Evolutionary conservation across 2,888 invertebrate species (phyloP).

Genomic region (Callosobruchus maculatus): DNA sequence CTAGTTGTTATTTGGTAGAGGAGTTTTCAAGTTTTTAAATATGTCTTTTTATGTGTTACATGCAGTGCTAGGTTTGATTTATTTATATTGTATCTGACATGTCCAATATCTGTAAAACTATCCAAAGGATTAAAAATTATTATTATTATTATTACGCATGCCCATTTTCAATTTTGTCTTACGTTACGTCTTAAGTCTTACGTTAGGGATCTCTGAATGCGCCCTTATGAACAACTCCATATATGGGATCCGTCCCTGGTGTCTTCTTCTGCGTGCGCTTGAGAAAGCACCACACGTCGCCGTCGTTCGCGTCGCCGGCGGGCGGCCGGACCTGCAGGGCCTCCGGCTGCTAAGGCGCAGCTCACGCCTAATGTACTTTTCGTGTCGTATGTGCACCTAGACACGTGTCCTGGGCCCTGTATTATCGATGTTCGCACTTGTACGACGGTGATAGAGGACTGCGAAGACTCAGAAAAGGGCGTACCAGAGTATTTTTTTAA

Average conservation of each 20-base stretch:
- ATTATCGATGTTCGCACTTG: background rate
- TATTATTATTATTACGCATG: no score
- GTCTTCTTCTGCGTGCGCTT: background rate
- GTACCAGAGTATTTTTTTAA: background rate
- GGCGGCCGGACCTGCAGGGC: background rate
- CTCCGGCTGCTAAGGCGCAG: background rate
- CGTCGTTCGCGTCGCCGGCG: background rate
- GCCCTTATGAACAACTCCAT: no score
- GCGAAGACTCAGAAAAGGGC: background rate
- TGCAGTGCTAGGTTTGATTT: no score
- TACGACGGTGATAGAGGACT: background rate
- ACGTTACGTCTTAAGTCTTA: no score
- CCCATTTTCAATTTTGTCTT: no score
- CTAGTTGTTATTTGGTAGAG: no score
- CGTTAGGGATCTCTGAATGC: no score
- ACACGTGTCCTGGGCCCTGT: slow-evolving; percentile 44
- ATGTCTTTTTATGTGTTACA: no score
- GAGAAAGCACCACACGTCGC: background rate
- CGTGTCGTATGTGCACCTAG: slow-evolving; percentile 49
- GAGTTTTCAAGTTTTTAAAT: no score
- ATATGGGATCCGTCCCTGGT: background rate
- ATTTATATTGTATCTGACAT: no score
- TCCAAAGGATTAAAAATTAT: no score
- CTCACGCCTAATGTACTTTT: slow-evolving; percentile 48
- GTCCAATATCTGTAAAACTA: no score